Evolutionary conservation across 2,797 vertebrate species (phyloP), one percentile per base, ranked within the genome.

Genomic region (Hemitrygon akajei): DNA sequence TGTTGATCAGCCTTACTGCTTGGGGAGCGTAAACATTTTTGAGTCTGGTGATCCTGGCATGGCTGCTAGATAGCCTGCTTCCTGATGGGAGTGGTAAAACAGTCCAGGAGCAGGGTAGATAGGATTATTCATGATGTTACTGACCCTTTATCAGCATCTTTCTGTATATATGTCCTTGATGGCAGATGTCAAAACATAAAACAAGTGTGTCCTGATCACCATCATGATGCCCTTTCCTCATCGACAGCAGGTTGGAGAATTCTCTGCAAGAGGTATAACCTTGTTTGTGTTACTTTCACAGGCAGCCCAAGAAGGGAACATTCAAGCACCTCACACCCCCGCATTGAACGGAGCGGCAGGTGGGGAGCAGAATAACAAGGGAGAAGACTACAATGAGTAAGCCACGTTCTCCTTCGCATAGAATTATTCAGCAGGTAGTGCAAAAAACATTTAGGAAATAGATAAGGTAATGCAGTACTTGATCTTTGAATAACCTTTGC

Each of bases 281-380:
- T 7, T 34, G 71, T 66, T 58, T 73, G 27, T 73, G 71, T 20
- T 94, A 4, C 93, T 2, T 94, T 93, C 95, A 66, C 95, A 99
- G 98, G 98, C 98, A 94, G 98, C 98, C 25, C 98, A 97, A 96
- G 99, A 99, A 95, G 99, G 98, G 60, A 99, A 99, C 95, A 98
- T 99, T 89, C 97, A 97, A 63, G 95, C 94, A 18, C 96, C 96
- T 82, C 95, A 97, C 14, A 95, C 95, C 86, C 95, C 96, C 18
- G 82, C 96, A 40, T 94, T 95, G 91, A 97, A 96, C 93, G 95
- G 95, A 94, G 95, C 96, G n/a, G 95, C 96, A 60, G 93, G 89
- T 77, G 95, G 96, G 94, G 97, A 97, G 93, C 96, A 96, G 94
- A 96, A 96, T 89, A 97, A 95, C 95, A 95, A 96, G 93, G 14